phyloP scores from a whole-genome alignment of 1,140 invertebrate species.

The Tetranychus cinnabarinus region DNA sequence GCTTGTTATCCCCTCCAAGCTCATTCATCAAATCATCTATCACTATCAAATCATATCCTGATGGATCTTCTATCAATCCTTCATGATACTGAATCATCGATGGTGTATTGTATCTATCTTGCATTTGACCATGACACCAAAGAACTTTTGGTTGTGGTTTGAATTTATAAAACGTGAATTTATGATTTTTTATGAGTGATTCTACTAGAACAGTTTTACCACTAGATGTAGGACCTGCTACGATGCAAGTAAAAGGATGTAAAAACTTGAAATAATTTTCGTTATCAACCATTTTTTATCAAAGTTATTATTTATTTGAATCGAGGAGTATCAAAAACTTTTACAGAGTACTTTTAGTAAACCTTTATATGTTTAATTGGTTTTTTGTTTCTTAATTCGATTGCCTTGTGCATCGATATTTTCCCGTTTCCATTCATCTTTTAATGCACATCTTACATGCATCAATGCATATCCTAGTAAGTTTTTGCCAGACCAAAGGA shows the following conservation, averaged over 20 bases:
- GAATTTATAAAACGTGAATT: not conserved
- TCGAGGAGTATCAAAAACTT: too few species aligned
- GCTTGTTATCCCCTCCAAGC: conserved; percentile 13
- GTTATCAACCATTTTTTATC: too few species aligned
- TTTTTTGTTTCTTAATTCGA: too few species aligned
- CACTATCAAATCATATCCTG: conserved; percentile 9
- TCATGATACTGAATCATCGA: too few species aligned
- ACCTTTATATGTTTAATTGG: too few species aligned
- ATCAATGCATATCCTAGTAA: too few species aligned
- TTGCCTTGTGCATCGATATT: too few species aligned
- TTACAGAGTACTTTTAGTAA: too few species aligned
- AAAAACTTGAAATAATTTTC: not conserved
- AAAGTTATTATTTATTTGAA: too few species aligned
- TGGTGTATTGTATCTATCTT: not conserved
- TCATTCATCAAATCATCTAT: conserved; percentile 23
- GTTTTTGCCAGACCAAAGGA: too few species aligned
- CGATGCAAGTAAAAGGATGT: not conserved
- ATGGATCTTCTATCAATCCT: not conserved
- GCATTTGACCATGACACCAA: not conserved
- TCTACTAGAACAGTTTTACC: not conserved
- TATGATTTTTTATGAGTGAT: not conserved
- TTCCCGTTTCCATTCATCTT: too few species aligned
- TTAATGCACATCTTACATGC: too few species aligned
- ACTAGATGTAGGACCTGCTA: not conserved
- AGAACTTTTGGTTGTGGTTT: not conserved